These are phyloP conservation scores for Cathartes aura DNA, from an alignment of 2,113 vertebrate genomes.

Conservation along the genomic window DNA sequence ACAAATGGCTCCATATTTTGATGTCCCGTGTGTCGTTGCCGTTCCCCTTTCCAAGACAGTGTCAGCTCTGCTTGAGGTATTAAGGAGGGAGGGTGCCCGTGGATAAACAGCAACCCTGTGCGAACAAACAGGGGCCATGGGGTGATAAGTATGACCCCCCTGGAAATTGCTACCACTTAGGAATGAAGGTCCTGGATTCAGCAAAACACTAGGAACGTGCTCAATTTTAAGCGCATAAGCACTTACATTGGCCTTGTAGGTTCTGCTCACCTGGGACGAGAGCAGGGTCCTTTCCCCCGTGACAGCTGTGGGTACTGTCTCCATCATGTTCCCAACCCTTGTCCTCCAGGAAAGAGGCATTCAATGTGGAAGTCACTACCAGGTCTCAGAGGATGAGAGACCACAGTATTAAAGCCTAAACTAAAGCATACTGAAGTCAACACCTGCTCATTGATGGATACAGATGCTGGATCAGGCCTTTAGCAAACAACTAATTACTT, in stretches of 20 bases:
- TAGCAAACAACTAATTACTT: not conserved
- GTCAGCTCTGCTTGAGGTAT: not conserved
- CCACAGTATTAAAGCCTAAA: not conserved
- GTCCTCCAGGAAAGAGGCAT: not conserved
- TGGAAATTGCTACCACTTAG: not conserved
- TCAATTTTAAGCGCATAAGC: not conserved
- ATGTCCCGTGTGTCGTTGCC: not conserved
- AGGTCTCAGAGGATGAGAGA: not conserved
- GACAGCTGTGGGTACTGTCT: not conserved
- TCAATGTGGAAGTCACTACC: not conserved
- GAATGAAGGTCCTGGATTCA: not conserved
- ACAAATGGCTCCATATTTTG: not conserved
- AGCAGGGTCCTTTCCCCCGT: not conserved
- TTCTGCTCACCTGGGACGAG: not conserved
- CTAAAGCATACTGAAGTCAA: not conserved
- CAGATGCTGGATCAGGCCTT: not conserved
- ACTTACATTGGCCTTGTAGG: not conserved
- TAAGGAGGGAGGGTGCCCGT: not conserved
- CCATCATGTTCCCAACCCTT: not conserved
- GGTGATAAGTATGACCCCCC: not conserved
- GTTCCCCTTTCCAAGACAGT: not conserved
- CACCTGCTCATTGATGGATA: not conserved
- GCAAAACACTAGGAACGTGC: not conserved
- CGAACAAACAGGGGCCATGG: not conserved
- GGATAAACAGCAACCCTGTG: not conserved